Conservation (phyloP, 1,140 invertebrate species). For the Diabrotica virgifera region DNA sequence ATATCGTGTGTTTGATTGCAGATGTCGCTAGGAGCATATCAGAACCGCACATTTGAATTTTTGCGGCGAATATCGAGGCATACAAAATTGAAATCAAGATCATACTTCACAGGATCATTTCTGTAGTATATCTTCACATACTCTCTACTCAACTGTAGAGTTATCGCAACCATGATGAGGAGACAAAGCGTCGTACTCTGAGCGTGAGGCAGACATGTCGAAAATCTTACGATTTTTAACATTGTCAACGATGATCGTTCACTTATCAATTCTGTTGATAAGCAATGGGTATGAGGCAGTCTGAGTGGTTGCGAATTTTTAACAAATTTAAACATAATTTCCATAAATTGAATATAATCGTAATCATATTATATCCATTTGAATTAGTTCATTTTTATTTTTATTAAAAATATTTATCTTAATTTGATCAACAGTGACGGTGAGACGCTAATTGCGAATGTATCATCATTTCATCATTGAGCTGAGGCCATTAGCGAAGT, state of each 20-base stretch:
- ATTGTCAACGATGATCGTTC: constrained; percentile 12
- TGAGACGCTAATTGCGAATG: too few species aligned
- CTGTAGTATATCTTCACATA: constrained; percentile 53
- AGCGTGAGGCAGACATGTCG: constrained; percentile 23
- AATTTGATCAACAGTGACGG: too few species aligned
- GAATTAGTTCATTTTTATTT: too few species aligned
- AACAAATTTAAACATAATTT: constrained; percentile 4
- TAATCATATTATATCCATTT: too few species aligned
- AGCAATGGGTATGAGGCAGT: constrained; percentile 11
- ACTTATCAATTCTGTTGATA: neutral
- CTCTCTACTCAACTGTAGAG: constrained; percentile 30
- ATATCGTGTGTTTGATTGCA: neutral
- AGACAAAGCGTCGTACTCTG: constrained; percentile 16
- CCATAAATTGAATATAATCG: too few species aligned
- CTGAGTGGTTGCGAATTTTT: constrained; percentile 12
- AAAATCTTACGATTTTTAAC: neutral
- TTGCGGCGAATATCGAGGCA: neutral
- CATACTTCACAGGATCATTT: constrained; percentile 58
- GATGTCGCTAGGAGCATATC: neutral
- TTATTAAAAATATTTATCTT: too few species aligned
- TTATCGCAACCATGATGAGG: constrained; percentile 26
- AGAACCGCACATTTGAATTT: neutral
- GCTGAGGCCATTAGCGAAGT: too few species aligned
- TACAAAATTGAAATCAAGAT: constrained; percentile 42
- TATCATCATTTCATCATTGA: too few species aligned